Evolutionary conservation across 2,888 invertebrate genomes (phyloP), one percentile per base, ranked within the genome.

Genomic region (Meloe dianella): DNA sequence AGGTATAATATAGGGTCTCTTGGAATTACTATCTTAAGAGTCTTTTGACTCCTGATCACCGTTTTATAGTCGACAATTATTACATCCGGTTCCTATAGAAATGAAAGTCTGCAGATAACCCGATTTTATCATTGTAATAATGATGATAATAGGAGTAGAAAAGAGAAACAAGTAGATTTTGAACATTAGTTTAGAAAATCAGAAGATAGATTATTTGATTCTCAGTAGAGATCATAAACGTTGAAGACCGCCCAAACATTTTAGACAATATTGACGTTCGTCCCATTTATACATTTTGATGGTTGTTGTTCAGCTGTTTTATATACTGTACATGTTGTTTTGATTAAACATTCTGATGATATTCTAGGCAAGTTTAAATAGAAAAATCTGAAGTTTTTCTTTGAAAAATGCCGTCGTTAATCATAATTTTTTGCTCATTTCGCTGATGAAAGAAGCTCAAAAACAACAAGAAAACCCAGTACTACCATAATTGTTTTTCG

Each of bases 351-450:
- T 12, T 12, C 51, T 51, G 22, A 51, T 10, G 51, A 51, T 17
- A 17, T 32, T 32, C 47, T 47, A 54, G 20, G 24, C 54, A 14
- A 54, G 24, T 54, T 24, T 24, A 54, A 54, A 24, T 54, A 54
- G 54, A 54, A 54, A 24, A 54, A 24, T 54, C 54, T 54, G 5
- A 14, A 24, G 24, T 5, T 6, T 54, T 14, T 51, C 12, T 47
- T 20, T 20, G 1, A 54, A 54, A 54, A 12, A 24, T 14, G 12
- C 54, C 24, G 14, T 54, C 54, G 24, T 54, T 54, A 54, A 54
- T 54, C 54, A 54, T 54, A 54, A 54, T 54, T 54, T 54, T 54
- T 54, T 54, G 54, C 54, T 54, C 54, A 54, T 54, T 24, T 24
- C 24, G 24, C 6, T 24, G 24, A 54, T 54, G 20, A 54, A 54